Evolutionary conservation across 2,888 invertebrate species (phyloP), one percentile per base, ranked within the genome.

Genomic region (Cantharis rufa): DNA sequence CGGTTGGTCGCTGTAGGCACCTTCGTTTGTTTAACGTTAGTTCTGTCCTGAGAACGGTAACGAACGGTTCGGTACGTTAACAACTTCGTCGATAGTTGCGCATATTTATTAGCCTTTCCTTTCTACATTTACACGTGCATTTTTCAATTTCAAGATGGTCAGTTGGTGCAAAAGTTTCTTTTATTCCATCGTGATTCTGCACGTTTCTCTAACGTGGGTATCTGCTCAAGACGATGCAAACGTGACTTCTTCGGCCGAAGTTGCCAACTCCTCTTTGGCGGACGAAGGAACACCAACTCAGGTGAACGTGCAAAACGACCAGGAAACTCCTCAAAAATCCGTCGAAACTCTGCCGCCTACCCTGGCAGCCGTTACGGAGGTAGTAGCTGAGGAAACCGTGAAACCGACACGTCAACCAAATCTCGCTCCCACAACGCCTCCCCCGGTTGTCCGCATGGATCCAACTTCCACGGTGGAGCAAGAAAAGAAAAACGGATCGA

Each of bases 11-110:
- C 24, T 16, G 64, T 24, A 48, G n/a, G 48, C 48, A n/a, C 48
- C 64, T 73, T 69, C 70, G 18, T 74, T 74, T 70, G 74, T 63
- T 63, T 70, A 32, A 24, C 70, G 74, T 64, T 69, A 74, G 74
- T 64, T 32, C 63, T 62, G 21, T 72, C 66, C 32, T 24, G 28
- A 28, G 74, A 10, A 69, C 74, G 69, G 74, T 70, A 70, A 70
- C 64, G 70, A 63, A 24, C 62, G 70, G 27, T 63, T 63, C 70
- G 32, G 21, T 69, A 70, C 70, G 70, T 70, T 24, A 70, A 48
- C 13, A 66, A 66, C 21, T 66, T 66, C 7, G 18, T 66, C 64
- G 64, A n/a, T 48, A 48, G 48, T 48, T 48, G 48, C 48, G 48
- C n/a, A 13, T 48, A 48, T 48, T 48, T 48, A 48, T 48, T n/a